Evolutionary conservation across 1,140 invertebrate genomes (phyloP).

Genomic region (Chionoecetes opilio): DNA sequence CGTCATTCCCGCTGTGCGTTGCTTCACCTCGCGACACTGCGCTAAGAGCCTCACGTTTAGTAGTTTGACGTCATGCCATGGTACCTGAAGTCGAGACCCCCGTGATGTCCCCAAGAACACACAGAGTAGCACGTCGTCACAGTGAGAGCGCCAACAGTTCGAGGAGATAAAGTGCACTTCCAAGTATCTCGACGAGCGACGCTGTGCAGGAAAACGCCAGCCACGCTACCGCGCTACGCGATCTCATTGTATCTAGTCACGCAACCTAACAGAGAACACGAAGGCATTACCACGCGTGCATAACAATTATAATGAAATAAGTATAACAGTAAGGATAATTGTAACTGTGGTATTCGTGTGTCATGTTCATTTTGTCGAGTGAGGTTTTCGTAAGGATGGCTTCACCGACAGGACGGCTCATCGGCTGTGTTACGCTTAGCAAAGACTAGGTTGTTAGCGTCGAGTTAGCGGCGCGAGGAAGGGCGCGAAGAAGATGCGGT

Average conservation of each 20-base stretch:
- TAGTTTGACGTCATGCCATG: background rate
- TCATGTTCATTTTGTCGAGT: background rate
- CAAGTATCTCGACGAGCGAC: background rate
- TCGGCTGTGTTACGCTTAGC: background rate
- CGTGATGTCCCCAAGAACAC: background rate
- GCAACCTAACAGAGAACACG: background rate
- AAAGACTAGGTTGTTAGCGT: background rate
- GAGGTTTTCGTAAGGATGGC: background rate
- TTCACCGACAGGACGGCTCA: background rate
- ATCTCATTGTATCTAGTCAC: background rate
- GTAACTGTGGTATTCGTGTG: background rate
- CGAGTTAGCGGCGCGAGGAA: background rate
- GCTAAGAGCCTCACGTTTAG: background rate
- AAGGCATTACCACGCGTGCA: background rate
- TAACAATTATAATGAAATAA: too few species aligned
- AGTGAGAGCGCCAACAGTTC: background rate
- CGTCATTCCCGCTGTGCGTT: background rate
- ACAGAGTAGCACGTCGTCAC: background rate
- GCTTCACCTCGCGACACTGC: background rate
- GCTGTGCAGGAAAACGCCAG: background rate
- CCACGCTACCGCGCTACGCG: background rate
- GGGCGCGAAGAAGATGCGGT: background rate
- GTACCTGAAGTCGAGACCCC: background rate
- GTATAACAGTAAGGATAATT: too few species aligned
- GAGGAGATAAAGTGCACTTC: background rate